These are phyloP conservation scores for Mormyrus lacerda DNA, from an alignment of 2,113 vertebrate genomes.

Conservation along the genomic window DNA sequence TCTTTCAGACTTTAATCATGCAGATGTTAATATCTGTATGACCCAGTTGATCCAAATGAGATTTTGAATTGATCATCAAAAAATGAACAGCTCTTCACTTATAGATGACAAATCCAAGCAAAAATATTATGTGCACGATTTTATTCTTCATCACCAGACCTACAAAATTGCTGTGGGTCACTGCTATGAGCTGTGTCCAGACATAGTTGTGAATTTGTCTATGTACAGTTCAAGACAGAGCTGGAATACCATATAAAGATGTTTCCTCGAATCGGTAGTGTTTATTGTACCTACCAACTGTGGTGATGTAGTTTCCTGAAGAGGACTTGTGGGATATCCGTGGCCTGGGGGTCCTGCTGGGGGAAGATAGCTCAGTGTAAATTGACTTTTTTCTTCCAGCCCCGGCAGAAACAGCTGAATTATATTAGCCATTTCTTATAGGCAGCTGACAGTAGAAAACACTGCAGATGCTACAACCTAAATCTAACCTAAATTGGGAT, in stretches of 20 bases:
- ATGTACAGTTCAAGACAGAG: neutral
- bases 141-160: neutral
- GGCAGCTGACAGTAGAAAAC: neutral
- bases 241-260: neutral
- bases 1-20: neutral
- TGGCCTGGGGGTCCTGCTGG: slow-evolving; percentile 67
- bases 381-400: neutral
- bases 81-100: neutral
- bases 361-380: neutral
- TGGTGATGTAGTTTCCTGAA: slow-evolving; percentile 68
- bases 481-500: neutral
- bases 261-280: neutral
- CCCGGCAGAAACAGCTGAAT: neutral
- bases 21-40: neutral
- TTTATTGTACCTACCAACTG: slow-evolving; percentile 68
- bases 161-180: neutral
- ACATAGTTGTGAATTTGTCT: neutral
- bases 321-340: slow-evolving; percentile 59
- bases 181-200: neutral
- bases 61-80: neutral
- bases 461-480: neutral
- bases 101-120: neutral
- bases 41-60: neutral
- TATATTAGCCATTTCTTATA: neutral
- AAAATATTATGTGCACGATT: neutral